These are phyloP conservation scores for Dynastes maya DNA, from an alignment of 2,888 invertebrate genomes.

Conservation along the genomic window DNA sequence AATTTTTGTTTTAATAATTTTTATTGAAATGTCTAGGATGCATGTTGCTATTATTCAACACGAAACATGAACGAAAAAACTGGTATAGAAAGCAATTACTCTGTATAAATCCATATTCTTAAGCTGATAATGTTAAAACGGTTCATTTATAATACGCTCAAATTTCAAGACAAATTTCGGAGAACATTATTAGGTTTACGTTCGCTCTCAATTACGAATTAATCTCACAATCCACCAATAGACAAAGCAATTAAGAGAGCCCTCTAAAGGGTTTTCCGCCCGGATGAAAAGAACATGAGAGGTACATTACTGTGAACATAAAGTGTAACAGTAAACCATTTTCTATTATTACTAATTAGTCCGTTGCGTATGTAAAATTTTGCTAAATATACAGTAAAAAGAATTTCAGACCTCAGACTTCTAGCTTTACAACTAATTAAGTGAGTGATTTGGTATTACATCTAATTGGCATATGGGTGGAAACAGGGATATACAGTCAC, in stretches of 20 bases:
- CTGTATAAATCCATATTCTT: too few species aligned
- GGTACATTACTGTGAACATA: slow-evolving; percentile 1
- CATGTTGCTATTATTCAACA: too few species aligned
- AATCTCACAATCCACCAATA: slow-evolving; percentile 24
- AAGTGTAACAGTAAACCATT: slow-evolving; percentile 11
- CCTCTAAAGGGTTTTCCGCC: not conserved
- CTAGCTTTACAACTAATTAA: too few species aligned
- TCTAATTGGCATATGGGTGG: too few species aligned
- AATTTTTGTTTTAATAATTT: too few species aligned
- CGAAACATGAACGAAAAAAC: too few species aligned
- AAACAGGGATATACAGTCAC: too few species aligned
- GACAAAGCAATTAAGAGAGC: slow-evolving; percentile 9
- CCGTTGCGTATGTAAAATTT: not conserved
- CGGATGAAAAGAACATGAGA: not conserved
- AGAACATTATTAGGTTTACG: not conserved
- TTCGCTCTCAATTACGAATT: not conserved
- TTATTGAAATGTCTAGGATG: too few species aligned
- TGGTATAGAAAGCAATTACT: too few species aligned
- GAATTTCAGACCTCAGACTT: not conserved
- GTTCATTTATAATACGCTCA: not conserved
- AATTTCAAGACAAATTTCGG: slow-evolving; percentile 10
- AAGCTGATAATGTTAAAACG: not conserved
- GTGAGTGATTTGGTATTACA: too few species aligned
- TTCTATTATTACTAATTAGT: slow-evolving; percentile 19
- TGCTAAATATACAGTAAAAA: not conserved